Percentiles rank a stretch among this genome's conserved stretches.
Conservation (phyloP, 2,888 invertebrate species). For the Melipona beecheii region DNA sequence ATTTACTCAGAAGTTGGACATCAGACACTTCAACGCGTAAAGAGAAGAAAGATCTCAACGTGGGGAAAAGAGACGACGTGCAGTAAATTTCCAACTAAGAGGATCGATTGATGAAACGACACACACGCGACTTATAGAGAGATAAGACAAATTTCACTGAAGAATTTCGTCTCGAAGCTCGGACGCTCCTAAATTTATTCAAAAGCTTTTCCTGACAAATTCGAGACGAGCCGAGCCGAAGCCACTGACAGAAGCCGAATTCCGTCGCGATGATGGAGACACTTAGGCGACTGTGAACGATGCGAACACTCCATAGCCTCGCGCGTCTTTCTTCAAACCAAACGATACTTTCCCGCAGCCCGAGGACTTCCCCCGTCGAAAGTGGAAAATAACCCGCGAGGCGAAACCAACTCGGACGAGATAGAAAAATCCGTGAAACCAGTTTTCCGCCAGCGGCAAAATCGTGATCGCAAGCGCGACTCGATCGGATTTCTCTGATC, state of each 20-base stretch:
- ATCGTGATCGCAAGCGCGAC: slow-evolving; percentile 8
- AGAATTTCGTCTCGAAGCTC: slow-evolving; percentile 1
- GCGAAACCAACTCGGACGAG: not conserved
- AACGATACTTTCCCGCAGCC: slow-evolving; percentile 31
- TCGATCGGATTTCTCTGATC: slow-evolving; percentile 39
- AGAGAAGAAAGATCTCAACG: not conserved
- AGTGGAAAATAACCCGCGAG: slow-evolving; percentile 22
- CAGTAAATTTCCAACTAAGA: no score
- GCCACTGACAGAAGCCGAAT: slow-evolving; percentile 47
- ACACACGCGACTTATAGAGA: not conserved
- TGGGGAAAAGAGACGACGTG: no score
- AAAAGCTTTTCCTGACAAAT: slow-evolving; percentile 57
- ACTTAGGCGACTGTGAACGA: slow-evolving; percentile 59
- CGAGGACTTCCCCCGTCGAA: not conserved
- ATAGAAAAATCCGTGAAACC: slow-evolving; percentile 6
- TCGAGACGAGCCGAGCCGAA: slow-evolving; percentile 43
- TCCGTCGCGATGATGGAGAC: slow-evolving; percentile 61
- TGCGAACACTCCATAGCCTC: slow-evolving; percentile 32
- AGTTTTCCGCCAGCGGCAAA: slow-evolving; percentile 14
- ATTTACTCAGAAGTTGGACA: not conserved
- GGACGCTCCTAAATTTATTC: slow-evolving; percentile 46
- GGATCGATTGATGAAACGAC: no score
- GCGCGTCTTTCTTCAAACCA: slow-evolving; percentile 29
- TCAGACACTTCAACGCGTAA: not conserved
- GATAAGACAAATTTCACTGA: not conserved